Evolutionary conservation across 2,797 vertebrate species (phyloP).

Genomic region (Picus viridis): DNA sequence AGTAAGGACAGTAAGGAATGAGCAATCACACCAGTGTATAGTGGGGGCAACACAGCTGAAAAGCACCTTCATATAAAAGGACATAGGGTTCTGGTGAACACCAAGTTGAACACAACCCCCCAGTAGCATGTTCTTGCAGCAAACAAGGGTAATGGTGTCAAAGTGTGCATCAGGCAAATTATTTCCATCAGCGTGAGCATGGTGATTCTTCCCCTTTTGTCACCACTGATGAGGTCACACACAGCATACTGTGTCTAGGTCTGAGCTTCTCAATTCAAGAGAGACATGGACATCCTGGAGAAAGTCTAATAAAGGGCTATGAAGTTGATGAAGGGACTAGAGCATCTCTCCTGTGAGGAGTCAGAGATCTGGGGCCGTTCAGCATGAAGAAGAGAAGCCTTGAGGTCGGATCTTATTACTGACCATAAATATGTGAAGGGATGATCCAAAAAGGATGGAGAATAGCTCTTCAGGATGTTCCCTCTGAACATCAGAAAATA

Average conservation of each 20-base stretch:
- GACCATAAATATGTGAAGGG: neutral
- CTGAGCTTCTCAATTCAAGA: neutral
- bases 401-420: rapidly evolving
- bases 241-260: neutral
- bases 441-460: neutral
- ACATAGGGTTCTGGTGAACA: neutral
- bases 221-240: neutral
- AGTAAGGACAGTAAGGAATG: neutral
- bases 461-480: neutral
- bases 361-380: neutral
- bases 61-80: neutral
- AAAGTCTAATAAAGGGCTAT: rapidly evolving
- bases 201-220: neutral
- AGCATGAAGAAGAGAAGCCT: neutral
- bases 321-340: neutral
- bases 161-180: neutral
- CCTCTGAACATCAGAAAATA: neutral
- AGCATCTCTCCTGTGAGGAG: neutral
- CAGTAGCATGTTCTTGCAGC: too few species aligned
- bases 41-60: neutral
- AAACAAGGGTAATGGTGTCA: neutral
- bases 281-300: neutral
- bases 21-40: too few species aligned
- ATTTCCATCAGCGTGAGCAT: neutral
- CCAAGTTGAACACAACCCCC: neutral